Percentiles rank a stretch among this genome's conserved stretches.
Conservation (phyloP, 2,888 invertebrate species). For the Mayetiola destructor region DNA sequence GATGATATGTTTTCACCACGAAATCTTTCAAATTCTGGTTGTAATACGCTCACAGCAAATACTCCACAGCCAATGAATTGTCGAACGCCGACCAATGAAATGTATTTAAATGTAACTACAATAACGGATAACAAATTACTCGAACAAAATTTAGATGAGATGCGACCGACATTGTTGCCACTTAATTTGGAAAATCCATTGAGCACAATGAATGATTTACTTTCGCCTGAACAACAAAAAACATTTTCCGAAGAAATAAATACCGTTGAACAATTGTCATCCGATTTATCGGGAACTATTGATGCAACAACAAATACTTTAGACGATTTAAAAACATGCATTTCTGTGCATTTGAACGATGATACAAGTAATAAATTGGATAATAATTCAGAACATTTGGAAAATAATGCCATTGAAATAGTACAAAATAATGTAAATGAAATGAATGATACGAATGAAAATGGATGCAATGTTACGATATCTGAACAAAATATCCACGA, state of each 20-base stretch:
- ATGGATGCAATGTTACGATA: not conserved
- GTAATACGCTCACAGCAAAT: not conserved
- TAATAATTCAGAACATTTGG: conserved; percentile 14
- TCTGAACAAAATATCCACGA: not conserved
- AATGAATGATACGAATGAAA: not conserved
- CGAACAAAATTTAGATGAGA: not conserved
- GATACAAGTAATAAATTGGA: conserved; percentile 16
- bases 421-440: not conserved
- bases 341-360: conserved; percentile 20
- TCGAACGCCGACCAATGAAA: conserved; percentile 14
- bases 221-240: conserved; percentile 22
- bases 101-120: not conserved
- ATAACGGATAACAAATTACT: not conserved
- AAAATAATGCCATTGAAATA: not conserved
- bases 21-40: conserved; percentile 15
- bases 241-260: conserved; percentile 21
- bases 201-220: not conserved
- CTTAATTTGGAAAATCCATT: not conserved
- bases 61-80: not conserved
- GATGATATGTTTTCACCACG: conserved; percentile 21
- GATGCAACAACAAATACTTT: conserved; percentile 21
- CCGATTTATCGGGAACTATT: conserved; percentile 19
- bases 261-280: conserved; percentile 19
- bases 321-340: conserved; percentile 21
- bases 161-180: not conserved